phyloP scores from a whole-genome alignment of 2,113 vertebrate genomes.

The Calidris pugnax region DNA sequence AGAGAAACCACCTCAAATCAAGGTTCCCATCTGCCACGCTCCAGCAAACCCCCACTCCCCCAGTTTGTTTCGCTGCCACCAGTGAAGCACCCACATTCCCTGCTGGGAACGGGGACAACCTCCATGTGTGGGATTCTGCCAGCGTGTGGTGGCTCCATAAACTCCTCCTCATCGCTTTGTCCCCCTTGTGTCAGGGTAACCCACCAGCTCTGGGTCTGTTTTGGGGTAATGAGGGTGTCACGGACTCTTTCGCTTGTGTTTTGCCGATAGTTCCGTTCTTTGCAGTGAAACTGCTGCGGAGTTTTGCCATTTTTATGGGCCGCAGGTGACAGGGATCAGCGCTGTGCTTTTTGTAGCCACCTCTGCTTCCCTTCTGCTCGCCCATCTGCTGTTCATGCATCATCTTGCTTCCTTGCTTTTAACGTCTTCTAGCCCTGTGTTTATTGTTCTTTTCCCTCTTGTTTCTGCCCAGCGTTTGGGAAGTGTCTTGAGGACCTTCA shows the following conservation, averaged over 20 bases:
- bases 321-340: not conserved
- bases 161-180: conserved; percentile 10
- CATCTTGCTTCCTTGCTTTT: not conserved
- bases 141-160: not conserved
- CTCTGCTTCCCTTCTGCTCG: conserved; percentile 8
- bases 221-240: not conserved
- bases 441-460: not conserved
- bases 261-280: not conserved
- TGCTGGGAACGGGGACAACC: fast-evolving
- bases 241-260: not conserved
- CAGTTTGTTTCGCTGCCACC: not conserved
- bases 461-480: not conserved
- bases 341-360: not conserved
- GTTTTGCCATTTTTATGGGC: not conserved
- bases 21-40: not conserved
- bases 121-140: fast-evolving
- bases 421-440: not conserved
- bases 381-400: not conserved
- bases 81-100: not conserved
- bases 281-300: not conserved
- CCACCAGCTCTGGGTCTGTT: not conserved
- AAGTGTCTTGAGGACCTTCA: not conserved
- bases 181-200: not conserved
- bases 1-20: not conserved
- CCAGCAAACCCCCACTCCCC: not conserved